phyloP scores from a whole-genome alignment of 2,113 vertebrate species.

The Odontophorus gujanensis region DNA sequence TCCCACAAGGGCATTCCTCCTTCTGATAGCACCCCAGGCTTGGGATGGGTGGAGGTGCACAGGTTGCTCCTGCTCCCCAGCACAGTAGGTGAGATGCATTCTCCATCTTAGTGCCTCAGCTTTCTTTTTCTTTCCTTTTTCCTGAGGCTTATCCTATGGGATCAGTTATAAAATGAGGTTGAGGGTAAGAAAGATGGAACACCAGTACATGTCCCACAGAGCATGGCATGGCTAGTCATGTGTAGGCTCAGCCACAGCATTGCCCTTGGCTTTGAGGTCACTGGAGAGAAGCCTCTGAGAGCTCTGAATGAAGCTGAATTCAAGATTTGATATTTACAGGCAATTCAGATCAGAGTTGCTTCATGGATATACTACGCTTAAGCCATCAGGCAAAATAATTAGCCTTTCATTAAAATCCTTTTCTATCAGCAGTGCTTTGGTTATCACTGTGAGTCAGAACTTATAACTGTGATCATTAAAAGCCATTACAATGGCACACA shows the following conservation, averaged over 20 bases:
- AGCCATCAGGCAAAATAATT: neutral
- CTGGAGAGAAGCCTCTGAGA: neutral
- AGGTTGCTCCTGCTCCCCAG: neutral
- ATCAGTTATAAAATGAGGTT: neutral
- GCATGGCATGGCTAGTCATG: neutral
- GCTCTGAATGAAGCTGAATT: neutral
- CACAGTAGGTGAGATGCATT: neutral
- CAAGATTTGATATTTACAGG: neutral
- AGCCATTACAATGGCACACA: neutral
- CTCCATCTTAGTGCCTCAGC: neutral
- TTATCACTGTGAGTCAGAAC: neutral
- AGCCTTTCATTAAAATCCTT: neutral
- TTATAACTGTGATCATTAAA: conserved; percentile 8
- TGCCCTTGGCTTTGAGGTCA: neutral
- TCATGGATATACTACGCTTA: neutral
- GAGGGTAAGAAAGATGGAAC: neutral
- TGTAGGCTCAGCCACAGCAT: neutral
- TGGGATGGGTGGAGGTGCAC: neutral
- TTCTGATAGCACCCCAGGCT: accelerated
- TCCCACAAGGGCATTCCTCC: accelerated
- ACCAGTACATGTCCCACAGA: neutral
- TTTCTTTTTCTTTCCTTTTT: neutral
- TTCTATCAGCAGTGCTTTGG: neutral
- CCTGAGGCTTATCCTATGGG: neutral
- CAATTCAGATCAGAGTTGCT: neutral